These are phyloP conservation scores for Phylloscopus collybita DNA, from an alignment of 2,797 vertebrate genomes.

Conservation along the genomic window DNA sequence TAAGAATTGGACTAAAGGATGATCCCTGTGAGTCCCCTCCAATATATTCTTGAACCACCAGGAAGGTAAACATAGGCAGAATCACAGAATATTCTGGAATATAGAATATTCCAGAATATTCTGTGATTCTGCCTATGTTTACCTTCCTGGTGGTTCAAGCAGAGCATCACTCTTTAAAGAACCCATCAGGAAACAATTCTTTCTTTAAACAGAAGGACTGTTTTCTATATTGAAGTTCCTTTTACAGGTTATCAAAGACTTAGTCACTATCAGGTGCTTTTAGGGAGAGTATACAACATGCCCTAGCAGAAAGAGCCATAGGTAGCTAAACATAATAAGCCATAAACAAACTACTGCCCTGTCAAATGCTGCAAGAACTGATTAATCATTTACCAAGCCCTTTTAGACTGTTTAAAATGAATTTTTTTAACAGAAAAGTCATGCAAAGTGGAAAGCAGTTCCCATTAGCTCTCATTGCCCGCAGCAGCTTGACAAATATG, in stretches of 20 bases:
- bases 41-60: neutral
- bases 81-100: neutral
- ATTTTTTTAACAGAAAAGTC: neutral
- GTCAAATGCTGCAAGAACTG: neutral
- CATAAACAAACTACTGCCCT: neutral
- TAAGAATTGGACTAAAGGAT: neutral
- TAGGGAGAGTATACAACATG: neutral
- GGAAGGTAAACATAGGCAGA: neutral
- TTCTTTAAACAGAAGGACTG: neutral
- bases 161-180: neutral
- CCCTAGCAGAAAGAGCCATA: neutral
- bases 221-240: neutral
- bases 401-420: neutral
- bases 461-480: neutral
- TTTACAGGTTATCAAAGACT: neutral
- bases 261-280: neutral
- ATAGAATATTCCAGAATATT: neutral
- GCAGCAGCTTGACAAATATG: neutral
- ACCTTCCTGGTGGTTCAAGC: neutral
- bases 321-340: neutral
- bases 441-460: neutral
- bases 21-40: too few species aligned
- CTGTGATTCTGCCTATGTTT: neutral
- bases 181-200: neutral
- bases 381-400: slow-evolving; percentile 36